A percentile compares a stretch with the other conserved stretches of the same genome.
These are phyloP conservation scores for Drosophila pallidifrons DNA, from an alignment of 1,140 invertebrate genomes.

Conservation along the genomic window DNA sequence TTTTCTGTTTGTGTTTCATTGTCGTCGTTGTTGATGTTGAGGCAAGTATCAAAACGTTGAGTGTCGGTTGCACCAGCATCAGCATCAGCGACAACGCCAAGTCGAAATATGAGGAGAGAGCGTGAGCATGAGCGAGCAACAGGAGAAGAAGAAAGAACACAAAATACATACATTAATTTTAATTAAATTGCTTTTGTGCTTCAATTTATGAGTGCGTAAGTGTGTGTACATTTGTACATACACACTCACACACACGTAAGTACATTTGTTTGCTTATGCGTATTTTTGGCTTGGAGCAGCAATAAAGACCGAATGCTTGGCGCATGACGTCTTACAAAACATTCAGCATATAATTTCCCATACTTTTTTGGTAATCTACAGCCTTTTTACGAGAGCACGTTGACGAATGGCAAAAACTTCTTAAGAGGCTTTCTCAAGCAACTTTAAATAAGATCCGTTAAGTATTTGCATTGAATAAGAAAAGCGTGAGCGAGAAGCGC, in stretches of 20 bases:
- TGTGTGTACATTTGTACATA: constrained; percentile 35
- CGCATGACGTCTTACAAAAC: constrained; percentile 44
- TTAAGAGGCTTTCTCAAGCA: constrained; percentile 21
- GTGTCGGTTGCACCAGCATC: constrained; percentile 24
- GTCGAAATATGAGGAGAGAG: constrained; percentile 41
- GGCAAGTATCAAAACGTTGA: constrained; percentile 55
- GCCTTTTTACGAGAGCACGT: background rate
- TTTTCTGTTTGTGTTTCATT: constrained; percentile 88
- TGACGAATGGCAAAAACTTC: background rate
- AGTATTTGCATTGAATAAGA: constrained; percentile 67
- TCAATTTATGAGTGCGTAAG: constrained; percentile 64
- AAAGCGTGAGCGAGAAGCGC: constrained; percentile 30
- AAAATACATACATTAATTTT: constrained; percentile 83
- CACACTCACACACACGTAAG: constrained; percentile 7
- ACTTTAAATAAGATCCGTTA: constrained; percentile 17
- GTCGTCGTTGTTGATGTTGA: constrained; percentile 27
- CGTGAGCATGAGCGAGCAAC: constrained; percentile 13
- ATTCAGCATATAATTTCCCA: constrained; percentile 11
- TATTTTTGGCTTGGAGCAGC: constrained; percentile 30
- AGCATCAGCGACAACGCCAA: constrained; percentile 35
- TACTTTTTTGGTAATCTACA: background rate
- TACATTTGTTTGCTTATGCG: constrained; percentile 31
- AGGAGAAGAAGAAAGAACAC: constrained; percentile 30
- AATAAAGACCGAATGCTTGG: constrained; percentile 41
- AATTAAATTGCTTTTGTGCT: constrained; percentile 79